phyloP scores from a whole-genome alignment of 2,113 vertebrate species.

The Heterochromis multidens region DNA sequence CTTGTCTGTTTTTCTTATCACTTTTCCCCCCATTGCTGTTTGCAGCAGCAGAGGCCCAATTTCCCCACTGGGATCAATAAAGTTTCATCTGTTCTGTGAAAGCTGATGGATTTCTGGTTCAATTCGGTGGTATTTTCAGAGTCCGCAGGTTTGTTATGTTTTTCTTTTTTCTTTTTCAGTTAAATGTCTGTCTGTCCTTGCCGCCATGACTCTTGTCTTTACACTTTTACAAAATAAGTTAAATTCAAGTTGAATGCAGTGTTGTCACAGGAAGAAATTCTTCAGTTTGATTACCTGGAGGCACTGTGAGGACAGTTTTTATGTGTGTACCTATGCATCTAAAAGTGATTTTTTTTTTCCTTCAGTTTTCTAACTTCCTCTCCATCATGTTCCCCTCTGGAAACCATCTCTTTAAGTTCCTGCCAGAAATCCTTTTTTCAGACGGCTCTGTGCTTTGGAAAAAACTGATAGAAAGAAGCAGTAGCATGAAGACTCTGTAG shows the following conservation, averaged over 20 bases:
- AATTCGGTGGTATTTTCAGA: neutral
- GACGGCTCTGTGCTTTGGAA: neutral
- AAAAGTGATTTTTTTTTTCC: neutral
- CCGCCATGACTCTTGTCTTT: neutral
- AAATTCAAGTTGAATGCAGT: neutral
- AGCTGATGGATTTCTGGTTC: constrained; percentile 17
- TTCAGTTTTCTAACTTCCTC: neutral
- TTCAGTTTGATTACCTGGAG: neutral
- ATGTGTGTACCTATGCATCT: neutral
- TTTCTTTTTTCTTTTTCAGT: neutral
- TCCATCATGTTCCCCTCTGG: neutral
- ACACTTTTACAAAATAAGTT: neutral
- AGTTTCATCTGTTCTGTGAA: constrained; percentile 1
- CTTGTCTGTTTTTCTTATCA: neutral
- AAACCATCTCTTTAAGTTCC: neutral
- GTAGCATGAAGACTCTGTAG: neutral
- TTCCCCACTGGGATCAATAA: constrained; percentile 19
- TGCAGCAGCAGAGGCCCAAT: neutral
- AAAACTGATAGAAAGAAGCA: neutral
- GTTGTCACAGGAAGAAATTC: neutral
- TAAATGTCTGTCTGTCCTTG: neutral
- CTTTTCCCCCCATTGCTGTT: neutral
- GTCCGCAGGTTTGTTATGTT: neutral
- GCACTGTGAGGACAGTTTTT: neutral
- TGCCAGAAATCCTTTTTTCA: neutral